These are phyloP conservation scores for Poecilus cupreus DNA, from an alignment of 2,888 invertebrate species.

Conservation along the genomic window DNA sequence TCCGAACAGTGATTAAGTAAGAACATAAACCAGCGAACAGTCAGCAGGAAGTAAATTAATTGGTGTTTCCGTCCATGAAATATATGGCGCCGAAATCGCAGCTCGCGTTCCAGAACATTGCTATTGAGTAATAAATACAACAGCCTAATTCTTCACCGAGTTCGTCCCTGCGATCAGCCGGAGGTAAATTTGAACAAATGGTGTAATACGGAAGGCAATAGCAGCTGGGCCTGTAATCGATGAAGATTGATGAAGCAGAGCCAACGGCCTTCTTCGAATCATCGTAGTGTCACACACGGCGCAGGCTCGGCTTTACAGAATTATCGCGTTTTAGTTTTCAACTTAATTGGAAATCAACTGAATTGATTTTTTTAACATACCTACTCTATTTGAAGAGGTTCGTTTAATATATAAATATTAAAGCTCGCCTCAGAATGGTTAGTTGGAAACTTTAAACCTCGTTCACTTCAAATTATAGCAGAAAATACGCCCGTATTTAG, in stretches of 20 bases:
- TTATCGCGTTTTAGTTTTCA: no score
- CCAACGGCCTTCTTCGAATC: not conserved
- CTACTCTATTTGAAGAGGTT: no score
- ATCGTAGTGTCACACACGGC: slow-evolving; percentile 9
- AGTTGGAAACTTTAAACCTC: no score
- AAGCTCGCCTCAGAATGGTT: no score
- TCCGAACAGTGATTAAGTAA: no score
- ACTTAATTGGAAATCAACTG: no score
- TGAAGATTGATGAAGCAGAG: slow-evolving; percentile 48
- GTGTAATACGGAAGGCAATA: slow-evolving; percentile 38
- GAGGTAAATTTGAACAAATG: slow-evolving; percentile 48
- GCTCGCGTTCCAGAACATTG: not conserved
- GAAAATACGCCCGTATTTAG: no score
- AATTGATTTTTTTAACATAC: no score
- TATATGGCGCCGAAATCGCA: not conserved
- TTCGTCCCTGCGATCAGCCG: not conserved
- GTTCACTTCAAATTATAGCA: no score
- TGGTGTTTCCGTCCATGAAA: not conserved
- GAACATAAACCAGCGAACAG: no score
- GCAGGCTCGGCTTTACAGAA: no score
- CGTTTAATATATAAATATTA: no score
- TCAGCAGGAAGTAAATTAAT: not conserved
- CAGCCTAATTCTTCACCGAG: not conserved
- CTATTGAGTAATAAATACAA: not conserved
- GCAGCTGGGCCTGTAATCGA: slow-evolving; percentile 34